Conservation (phyloP, 64 coral and sea anemone genomes). For the Acropora yongei region DNA sequence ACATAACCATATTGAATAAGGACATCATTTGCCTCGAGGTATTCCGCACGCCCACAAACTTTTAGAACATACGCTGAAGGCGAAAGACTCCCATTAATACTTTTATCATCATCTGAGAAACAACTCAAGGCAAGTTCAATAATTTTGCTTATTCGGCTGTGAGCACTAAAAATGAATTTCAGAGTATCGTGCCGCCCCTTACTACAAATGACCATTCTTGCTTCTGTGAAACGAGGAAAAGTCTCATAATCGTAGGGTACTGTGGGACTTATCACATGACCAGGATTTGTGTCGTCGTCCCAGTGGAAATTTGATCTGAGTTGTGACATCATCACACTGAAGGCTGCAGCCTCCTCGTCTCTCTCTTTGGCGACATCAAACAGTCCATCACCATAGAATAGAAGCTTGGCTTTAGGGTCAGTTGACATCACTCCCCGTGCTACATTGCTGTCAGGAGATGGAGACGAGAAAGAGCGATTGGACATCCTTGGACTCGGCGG, state of each 20-base stretch:
- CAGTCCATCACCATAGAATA: conserved; percentile 78
- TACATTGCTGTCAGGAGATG: conserved; percentile 5
- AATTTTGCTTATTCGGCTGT: conserved; percentile 70
- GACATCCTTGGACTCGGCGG: conserved; percentile 10
- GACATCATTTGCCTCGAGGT: conserved; percentile 69
- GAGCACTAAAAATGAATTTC: conserved; percentile 66
- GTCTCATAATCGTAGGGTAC: conserved; percentile 78
- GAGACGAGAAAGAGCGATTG: conserved; percentile 59
- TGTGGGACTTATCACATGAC: conserved; percentile 92
- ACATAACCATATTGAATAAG: conserved; percentile 95
- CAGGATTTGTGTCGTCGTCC: conserved; percentile 72
- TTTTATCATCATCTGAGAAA: conserved; percentile 59
- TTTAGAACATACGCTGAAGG: conserved; percentile 73
- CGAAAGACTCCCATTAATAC: conserved; percentile 18
- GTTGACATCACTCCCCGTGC: conserved; percentile 27
- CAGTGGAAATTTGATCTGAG: conserved; percentile 78
- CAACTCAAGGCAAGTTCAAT: conserved; percentile 78
- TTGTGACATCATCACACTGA: conserved; percentile 76
- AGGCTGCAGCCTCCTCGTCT: conserved; percentile 91
- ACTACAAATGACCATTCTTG: conserved; percentile 71
- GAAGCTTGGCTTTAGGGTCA: conserved; percentile 40
- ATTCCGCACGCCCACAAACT: conserved; percentile 94
- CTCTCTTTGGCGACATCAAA: conserved; percentile 97
- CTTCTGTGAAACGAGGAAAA: conserved; percentile 71
- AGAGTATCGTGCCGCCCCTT: conserved; percentile 75